Evolutionary conservation across 1,140 invertebrate species (phyloP), one percentile per base, ranked within the genome.

Genomic region (Cardiocondyla obscurior): DNA sequence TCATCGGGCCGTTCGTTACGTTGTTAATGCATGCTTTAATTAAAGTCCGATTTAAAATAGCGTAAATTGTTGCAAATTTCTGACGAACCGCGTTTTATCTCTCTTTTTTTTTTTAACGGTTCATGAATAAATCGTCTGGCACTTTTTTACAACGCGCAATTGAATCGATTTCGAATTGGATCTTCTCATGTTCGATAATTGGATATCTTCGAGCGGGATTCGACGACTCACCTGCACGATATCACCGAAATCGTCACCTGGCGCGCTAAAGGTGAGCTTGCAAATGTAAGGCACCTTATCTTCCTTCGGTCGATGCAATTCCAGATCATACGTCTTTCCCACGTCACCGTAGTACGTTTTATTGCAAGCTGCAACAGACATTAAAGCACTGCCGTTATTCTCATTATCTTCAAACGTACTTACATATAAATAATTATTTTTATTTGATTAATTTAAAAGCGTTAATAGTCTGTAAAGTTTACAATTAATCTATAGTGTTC

Each of bases 281-380:
- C 97, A 98, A 73, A 97, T 95, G 93, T 97, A 98, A 58, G 97
- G 97, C 88, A 98, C 96, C 89, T 96, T 95, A 90, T 97, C 97
- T 92, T 97, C 96, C 85, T 97, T 96, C 16, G 97, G 97, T 85
- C 97, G 95, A 93, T 97, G 97, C 30, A 98, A 94, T 92, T 98
- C 97, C 92, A 97, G 86, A 81, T 97, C 95, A 91, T 98, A 98
- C 1, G 97, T 98, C 87, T 96, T 96, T 4, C 97, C 97, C 46
- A 97, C 96, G 89, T 97, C 97, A 1, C 97, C 97, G 82, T 97
- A 97, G 91, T 97, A 98, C 4, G 97, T 98, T 91, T 96, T 96
- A 93, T 98, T 98, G 94, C 97, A 98, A 67, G 96, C 97, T 98
- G 95, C 67, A 95, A 95, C 90, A 94, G 90, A 62, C 19, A 39